Evolutionary conservation across 2,888 invertebrate species (phyloP).

Genomic region (Thereva nobilitata): DNA sequence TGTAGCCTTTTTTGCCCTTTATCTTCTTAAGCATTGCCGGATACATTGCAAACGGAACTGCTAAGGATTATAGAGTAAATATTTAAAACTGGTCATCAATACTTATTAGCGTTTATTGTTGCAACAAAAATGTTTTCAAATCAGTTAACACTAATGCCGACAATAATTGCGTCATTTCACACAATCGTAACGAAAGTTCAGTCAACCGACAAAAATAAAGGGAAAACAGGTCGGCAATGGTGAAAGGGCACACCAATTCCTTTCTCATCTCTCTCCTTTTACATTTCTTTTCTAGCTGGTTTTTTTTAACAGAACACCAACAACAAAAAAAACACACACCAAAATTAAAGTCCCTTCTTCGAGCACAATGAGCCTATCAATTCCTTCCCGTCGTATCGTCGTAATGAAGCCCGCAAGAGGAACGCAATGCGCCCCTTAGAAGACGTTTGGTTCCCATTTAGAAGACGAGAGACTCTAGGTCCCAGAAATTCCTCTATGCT

Average conservation of each 20-base stretch:
- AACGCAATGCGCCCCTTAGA: too few relatives aligned
- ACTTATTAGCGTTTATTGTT: background rate
- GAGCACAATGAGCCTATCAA: constrained; percentile 18
- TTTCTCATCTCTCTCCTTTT: constrained; percentile 27
- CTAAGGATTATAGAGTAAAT: too few relatives aligned
- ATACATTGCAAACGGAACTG: too few relatives aligned
- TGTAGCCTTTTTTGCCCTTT: too few relatives aligned
- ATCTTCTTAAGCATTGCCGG: too few relatives aligned
- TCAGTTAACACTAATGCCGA: too few relatives aligned
- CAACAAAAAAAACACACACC: background rate
- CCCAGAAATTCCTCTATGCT: too few relatives aligned
- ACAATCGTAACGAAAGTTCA: constrained; percentile 5
- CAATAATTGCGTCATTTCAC: constrained; percentile 39
- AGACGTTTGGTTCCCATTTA: too few relatives aligned
- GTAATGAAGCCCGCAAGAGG: constrained; percentile 10
- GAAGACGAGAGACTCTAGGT: too few relatives aligned
- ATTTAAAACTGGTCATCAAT: background rate
- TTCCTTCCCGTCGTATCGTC: constrained; percentile 5
- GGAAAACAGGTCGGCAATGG: constrained; percentile 33
- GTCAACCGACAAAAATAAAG: constrained; percentile 12
- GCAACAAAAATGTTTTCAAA: too few relatives aligned
- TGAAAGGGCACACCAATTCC: constrained; percentile 25
- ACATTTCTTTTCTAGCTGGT: constrained; percentile 8
- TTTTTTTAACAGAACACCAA: background rate
- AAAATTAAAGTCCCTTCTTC: constrained; percentile 22